Evolutionary conservation across 2,888 invertebrate species (phyloP), one percentile per base, ranked within the genome.

Genomic region (Hylaea fasciaria): DNA sequence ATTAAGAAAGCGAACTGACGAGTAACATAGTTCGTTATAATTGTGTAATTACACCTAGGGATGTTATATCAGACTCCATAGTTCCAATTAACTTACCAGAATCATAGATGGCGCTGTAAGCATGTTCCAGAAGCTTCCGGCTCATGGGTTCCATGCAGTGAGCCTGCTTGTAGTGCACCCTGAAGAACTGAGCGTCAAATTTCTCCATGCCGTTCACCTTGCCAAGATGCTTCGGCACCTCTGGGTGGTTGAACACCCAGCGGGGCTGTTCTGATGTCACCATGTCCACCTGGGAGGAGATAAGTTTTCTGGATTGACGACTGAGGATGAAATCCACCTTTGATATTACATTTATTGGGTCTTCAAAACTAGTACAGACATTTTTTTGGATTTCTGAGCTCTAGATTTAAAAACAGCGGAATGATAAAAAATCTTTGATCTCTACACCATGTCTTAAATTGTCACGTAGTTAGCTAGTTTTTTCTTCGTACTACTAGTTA

Each of bases 71-170:
- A n/a, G n/a, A 22, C 22, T 13, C 8, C 37, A 28, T 10, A 29
- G 22, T 28, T 39, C 16, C 13, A 22, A 2, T 12, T 39, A 1
- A 61, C 68, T 64, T 66, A 61, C 93, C 93, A 47, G 95, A 93
- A 89, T 96, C 96, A 57, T 95, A 91, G 41, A 95, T 93, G 47
- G 95, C 95, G 73, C 95, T 95, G 74, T 94, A 95, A 0, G 95
- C 93, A 5, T 94, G 93, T 77, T 95, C 96, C 67, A 96, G 86
- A 14, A 96, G 81, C 59, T 95, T 91, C 48, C 96, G 89, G 29
- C 95, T 93, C 89, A 95, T 94, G 0, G 95, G 95, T 74, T 96
- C 95, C 92, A 95, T 93, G 13, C 93, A 93, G 7, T 65, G 65
- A 0, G 94, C 94, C 74, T 95, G 95, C 68, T 94, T 94, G 65